Evolutionary conservation across 2,797 vertebrate species (phyloP).

Genomic region (Girardinus metallicus): DNA sequence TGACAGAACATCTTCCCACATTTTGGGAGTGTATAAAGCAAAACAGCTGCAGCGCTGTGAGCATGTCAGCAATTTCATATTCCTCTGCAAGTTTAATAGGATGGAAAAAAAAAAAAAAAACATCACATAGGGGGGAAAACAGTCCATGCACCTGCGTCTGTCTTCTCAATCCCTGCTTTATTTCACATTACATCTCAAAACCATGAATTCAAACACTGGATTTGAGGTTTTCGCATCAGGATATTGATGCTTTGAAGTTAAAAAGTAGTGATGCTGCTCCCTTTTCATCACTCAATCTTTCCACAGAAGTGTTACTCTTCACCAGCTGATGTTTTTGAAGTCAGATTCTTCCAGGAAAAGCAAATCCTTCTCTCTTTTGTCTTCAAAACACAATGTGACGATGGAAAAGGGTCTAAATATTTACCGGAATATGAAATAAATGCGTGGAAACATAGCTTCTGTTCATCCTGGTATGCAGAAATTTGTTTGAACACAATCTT

Average conservation of each 20-base stretch:
- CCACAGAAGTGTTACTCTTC: constrained; percentile 19
- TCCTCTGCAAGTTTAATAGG: constrained; percentile 16
- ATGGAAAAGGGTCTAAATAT: background rate
- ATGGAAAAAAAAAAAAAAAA: no score
- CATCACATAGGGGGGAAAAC: background rate
- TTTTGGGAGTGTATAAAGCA: constrained; percentile 58
- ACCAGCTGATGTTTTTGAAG: constrained; percentile 44
- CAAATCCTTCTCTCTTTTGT: constrained; percentile 5
- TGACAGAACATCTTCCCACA: constrained; percentile 46
- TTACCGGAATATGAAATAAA: background rate
- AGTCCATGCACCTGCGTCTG: background rate
- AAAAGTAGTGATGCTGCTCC: background rate
- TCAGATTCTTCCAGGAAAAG: constrained; percentile 46
- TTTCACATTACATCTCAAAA: constrained; percentile 18
- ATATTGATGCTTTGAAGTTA: constrained; percentile 40
- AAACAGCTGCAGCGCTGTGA: constrained; percentile 54
- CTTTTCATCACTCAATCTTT: constrained; percentile 13
- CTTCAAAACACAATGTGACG: constrained; percentile 2
- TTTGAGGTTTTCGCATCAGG: constrained; percentile 8
- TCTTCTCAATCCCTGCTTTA: constrained; percentile 10
- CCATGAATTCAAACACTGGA: background rate
- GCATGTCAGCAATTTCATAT: constrained; percentile 52
- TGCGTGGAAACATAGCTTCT: background rate
- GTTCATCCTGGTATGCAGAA: background rate
- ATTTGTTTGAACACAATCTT: background rate